Conservation (phyloP, 1,140 invertebrate species). For the Penaeus indicus region DNA sequence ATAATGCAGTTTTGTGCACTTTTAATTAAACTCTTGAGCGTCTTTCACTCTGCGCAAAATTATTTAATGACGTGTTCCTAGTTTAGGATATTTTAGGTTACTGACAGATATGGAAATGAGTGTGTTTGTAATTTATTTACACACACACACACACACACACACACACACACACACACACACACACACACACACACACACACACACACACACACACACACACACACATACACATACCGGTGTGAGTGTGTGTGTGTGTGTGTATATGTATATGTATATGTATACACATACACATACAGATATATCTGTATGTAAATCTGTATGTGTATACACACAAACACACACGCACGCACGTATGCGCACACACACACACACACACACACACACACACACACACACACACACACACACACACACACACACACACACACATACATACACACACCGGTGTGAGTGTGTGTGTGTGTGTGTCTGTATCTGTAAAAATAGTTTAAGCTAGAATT, state of each 20-base stretch:
- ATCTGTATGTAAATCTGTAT: background rate
- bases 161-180: background rate
- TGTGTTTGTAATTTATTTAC: background rate
- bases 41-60: background rate
- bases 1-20: too few species aligned
- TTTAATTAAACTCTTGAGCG: background rate
- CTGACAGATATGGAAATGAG: background rate
- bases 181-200: background rate
- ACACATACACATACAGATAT: background rate
- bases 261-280: background rate
- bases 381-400: background rate
- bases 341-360: background rate
- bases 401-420: background rate
- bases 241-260: too few species aligned
- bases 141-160: background rate
- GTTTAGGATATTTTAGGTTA: background rate
- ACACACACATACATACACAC: background rate
- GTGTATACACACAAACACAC: background rate
- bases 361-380: background rate
- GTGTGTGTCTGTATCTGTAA: too few species aligned
- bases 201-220: background rate
- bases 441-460: background rate
- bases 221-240: background rate
- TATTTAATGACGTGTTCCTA: background rate
- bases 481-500: too few species aligned